Conservation (phyloP, 2,888 invertebrate species). For the Pyrocoelia pectoralis region DNA sequence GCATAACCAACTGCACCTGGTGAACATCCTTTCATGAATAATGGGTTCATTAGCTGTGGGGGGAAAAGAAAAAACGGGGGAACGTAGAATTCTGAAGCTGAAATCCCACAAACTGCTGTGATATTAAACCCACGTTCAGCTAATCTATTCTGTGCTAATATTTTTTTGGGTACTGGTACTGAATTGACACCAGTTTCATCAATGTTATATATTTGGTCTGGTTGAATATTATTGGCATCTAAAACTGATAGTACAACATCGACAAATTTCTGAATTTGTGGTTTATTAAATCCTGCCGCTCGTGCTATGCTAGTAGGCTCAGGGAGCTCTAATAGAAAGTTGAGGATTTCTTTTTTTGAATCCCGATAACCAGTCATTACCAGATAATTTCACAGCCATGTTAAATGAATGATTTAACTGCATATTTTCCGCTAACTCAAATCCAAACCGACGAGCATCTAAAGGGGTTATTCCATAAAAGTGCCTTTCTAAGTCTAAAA, state of each 20-base stretch:
- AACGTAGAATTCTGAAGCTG: neutral
- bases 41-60: neutral
- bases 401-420: conserved; percentile 7
- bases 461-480: neutral
- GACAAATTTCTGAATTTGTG: conserved; percentile 12
- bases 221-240: conserved; percentile 4
- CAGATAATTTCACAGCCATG: neutral
- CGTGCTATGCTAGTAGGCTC: neutral
- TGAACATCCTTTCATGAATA: conserved; percentile 5
- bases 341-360: neutral
- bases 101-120: conserved; percentile 13
- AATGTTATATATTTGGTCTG: conserved; percentile 3
- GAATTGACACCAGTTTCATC: conserved; percentile 11
- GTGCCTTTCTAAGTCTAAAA: neutral
- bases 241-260: neutral
- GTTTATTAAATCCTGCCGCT: conserved; percentile 6
- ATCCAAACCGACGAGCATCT: neutral
- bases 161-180: conserved; percentile 3
- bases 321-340: too few relatives aligned
- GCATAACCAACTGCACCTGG: neutral
- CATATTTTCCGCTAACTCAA: neutral
- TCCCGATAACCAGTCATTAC: neutral
- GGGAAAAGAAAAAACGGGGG: conserved; percentile 9
- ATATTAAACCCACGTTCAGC: conserved; percentile 4
- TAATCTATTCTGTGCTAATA: neutral